phyloP scores from a whole-genome alignment of 2,888 invertebrate species.

The Pristionchus entomophagus region DNA sequence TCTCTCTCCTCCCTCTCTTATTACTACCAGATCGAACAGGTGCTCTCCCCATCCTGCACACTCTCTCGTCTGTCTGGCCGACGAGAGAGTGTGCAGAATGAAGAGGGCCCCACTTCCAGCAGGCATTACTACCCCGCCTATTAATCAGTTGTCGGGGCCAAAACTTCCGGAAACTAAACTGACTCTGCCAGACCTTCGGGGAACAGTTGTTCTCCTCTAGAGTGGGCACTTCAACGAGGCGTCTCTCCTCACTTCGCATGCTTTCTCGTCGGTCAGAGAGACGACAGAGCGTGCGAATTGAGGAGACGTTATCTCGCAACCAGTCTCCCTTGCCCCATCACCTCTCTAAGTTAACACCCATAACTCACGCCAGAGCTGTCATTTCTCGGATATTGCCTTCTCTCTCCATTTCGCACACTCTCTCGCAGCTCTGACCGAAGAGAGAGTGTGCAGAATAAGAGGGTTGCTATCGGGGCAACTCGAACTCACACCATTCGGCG shows the following conservation, averaged over 20 bases:
- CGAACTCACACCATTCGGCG: not conserved
- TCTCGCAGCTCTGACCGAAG: not conserved
- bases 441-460: not conserved
- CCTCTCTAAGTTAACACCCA: not conserved
- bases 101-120: too few species aligned
- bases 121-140: too few species aligned
- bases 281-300: too few species aligned
- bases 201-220: not conserved
- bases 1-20: not conserved
- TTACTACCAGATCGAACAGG: constrained; percentile 5
- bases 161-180: constrained; percentile 1
- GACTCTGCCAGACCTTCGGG: not conserved
- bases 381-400: not conserved
- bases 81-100: too few species aligned
- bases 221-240: not conserved
- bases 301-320: too few species aligned
- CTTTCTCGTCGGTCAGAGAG: too few species aligned
- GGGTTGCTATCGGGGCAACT: not conserved
- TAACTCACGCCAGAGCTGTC: not conserved
- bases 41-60: too few species aligned
- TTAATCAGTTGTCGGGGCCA: not conserved
- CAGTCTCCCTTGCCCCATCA: not conserved
- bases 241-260: not conserved
- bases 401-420: not conserved
- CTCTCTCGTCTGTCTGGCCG: too few species aligned